Evolutionary conservation across 2,113 vertebrate species (phyloP), one percentile per base, ranked within the genome.

Genomic region (Nematolebias whitei): DNA sequence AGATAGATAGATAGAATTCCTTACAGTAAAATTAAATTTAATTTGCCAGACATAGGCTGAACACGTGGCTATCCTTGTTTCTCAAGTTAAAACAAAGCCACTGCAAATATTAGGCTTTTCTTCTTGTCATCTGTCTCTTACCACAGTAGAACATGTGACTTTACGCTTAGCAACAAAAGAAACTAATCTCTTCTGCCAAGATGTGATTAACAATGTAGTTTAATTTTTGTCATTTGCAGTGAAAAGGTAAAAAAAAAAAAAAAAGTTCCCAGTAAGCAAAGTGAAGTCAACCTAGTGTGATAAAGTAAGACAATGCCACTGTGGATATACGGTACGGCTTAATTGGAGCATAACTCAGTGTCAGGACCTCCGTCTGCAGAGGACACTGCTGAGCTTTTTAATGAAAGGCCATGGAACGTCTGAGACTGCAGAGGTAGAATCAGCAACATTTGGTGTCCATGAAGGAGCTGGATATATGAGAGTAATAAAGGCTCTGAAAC

Each of bases 401-500:
- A 79, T 74, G 71, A 61, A 85, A 72, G 40, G 74, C 75, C 20
- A 41, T 40, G 71, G 63, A 83, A 83, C 71, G 70, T 70, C 56
- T 80, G 71, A 76, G 71, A 67, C 14, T 12, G 71, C 74, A 73
- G 76, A 86, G 77, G 78, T 61, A 29, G 80, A 76, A 86, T 83
- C 77, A 80, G 84, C 84, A 83, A 65, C 84, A 76, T 80, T 78
- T 29, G 55, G 67, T 13, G 16, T 24, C 32, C 48, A 56, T 80
- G 80, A 78, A 78, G 50, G 68, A 78, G 76, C 48, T 63, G 78
- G 78, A 86, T 86, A 64, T 80, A 86, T 86, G 54, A 45, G 60
- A 53, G 80, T 60, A 74, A 80, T 86, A 78, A 83, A 83, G 57
- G 41, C 68, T 52, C 58, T n/a, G 35, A 18, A 11, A 75, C 56